These are phyloP conservation scores for Globicephala melas DNA, from an alignment of 2,113 vertebrate species.

Conservation along the genomic window DNA sequence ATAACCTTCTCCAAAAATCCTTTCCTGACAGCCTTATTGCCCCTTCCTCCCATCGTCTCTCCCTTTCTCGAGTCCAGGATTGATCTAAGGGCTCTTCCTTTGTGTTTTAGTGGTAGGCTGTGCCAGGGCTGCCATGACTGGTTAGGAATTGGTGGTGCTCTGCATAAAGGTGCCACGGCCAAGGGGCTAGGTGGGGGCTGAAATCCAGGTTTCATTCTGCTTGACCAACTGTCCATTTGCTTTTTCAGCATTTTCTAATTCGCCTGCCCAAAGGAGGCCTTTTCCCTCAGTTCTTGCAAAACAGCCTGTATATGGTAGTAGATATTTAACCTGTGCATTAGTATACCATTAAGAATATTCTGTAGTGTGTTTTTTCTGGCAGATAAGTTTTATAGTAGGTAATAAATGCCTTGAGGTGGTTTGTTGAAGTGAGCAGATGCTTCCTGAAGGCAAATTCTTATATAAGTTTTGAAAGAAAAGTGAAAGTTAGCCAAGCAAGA, in stretches of 20 bases:
- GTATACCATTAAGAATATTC: not conserved
- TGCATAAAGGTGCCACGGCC: not conserved
- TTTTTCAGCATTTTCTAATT: not conserved
- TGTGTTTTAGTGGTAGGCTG: not conserved
- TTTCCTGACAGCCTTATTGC: not conserved
- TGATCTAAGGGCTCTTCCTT: not conserved
- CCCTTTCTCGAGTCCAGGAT: not conserved
- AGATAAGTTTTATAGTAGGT: not conserved
- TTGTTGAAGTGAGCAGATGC: slow-evolving; percentile 10
- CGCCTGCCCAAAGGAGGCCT: not conserved
- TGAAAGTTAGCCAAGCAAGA: not conserved
- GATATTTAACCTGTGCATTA: not conserved
- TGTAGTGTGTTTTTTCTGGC: not conserved
- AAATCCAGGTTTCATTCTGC: not conserved
- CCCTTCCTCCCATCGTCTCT: not conserved
- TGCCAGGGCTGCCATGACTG: not conserved
- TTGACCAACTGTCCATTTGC: not conserved
- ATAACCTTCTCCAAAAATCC: not conserved
- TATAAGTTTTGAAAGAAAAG: not conserved
- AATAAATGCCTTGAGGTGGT: not conserved
- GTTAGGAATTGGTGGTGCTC: not conserved
- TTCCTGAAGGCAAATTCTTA: slow-evolving; percentile 18
- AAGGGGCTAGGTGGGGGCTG: not conserved
- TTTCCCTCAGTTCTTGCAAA: not conserved
- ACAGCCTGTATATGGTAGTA: not conserved